phyloP scores from a whole-genome alignment of 2,888 invertebrate species.

The Cancer borealis region DNA sequence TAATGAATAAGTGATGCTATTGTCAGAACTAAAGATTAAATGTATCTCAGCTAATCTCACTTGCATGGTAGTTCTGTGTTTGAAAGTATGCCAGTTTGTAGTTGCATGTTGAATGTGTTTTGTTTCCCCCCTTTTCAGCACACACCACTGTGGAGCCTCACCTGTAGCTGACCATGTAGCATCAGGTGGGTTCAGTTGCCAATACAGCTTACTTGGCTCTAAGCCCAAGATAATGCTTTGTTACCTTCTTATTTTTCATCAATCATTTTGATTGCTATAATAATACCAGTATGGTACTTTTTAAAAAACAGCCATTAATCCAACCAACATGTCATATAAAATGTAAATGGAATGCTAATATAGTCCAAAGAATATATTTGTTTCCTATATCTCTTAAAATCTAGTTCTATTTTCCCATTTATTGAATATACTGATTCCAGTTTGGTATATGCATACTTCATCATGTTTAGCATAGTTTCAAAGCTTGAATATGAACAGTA shows the following conservation, averaged over 20 bases:
- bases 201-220: constrained; percentile 51
- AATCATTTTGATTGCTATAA: not conserved
- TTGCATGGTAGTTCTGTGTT: constrained; percentile 71
- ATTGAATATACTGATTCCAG: not conserved
- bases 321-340: not conserved
- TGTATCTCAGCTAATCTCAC: constrained; percentile 18
- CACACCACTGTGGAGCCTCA: constrained; percentile 72
- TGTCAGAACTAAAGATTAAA: not conserved
- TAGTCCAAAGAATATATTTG: not conserved
- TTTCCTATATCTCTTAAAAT: not conserved
- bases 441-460: not conserved
- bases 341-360: not conserved
- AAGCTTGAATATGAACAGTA: not conserved
- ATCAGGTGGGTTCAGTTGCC: constrained; percentile 66
- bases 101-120: constrained; percentile 75
- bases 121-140: constrained; percentile 71
- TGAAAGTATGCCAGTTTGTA: constrained; percentile 71
- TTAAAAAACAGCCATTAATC: not conserved
- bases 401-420: not conserved
- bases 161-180: constrained; percentile 68
- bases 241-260: constrained; percentile 44
- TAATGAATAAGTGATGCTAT: not conserved
- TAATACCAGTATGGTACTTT: not conserved
- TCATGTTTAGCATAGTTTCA: not conserved
- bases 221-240: constrained; percentile 57